Evolutionary conservation across 2,888 invertebrate species (phyloP).

Genomic region (Antitype chi): DNA sequence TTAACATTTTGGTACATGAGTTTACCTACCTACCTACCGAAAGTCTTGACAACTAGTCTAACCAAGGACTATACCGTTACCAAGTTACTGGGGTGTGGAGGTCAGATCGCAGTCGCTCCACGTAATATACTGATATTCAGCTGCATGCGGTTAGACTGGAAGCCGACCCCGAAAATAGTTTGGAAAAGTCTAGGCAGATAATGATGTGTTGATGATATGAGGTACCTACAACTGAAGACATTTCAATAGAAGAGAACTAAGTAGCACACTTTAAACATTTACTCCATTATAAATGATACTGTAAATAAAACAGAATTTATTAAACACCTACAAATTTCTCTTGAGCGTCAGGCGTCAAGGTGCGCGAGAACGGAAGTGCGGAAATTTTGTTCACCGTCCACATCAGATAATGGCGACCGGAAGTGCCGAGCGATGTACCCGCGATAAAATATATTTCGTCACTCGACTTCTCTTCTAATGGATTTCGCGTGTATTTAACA

Average conservation of each 20-base stretch:
- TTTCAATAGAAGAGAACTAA: too few relatives aligned
- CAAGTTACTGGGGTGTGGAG: too few relatives aligned
- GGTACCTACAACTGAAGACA: too few relatives aligned
- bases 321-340: slow-evolving; percentile 34
- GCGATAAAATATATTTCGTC: slow-evolving; percentile 63
- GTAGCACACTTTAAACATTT: background rate
- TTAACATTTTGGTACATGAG: background rate
- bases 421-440: slow-evolving; percentile 66
- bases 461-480: slow-evolving; percentile 60
- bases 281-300: background rate
- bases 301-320: background rate
- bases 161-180: too few relatives aligned
- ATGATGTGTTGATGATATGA: background rate
- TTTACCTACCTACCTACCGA: background rate
- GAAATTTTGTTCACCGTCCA: slow-evolving; percentile 66
- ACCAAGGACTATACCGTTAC: too few relatives aligned
- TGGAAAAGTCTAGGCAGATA: too few relatives aligned
- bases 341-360: slow-evolving; percentile 60
- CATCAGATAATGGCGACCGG: slow-evolving; percentile 71
- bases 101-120: too few relatives aligned
- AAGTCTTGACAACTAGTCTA: too few relatives aligned
- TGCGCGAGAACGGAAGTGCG: slow-evolving; percentile 68
- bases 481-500: slow-evolving; percentile 63
- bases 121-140: too few relatives aligned
- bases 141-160: too few relatives aligned